Conservation (phyloP, 2,797 vertebrate genomes). For the Gallinago nigripennis region DNA sequence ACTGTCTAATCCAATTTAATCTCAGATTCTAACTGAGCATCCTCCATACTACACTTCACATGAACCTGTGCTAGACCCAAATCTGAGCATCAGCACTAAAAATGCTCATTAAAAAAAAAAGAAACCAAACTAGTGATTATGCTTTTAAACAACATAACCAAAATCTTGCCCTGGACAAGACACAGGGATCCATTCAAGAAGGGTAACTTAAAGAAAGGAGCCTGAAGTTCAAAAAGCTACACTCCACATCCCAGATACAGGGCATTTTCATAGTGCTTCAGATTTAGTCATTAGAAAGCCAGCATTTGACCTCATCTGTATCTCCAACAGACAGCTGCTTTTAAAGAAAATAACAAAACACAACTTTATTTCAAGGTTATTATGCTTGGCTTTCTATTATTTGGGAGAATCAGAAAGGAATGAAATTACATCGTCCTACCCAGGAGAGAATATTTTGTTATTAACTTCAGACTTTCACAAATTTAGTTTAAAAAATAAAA, state of each 20-base stretch:
- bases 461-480: neutral
- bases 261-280: too few species aligned
- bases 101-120: neutral
- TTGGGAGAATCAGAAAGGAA: neutral
- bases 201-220: neutral
- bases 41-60: neutral
- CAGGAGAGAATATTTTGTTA: neutral
- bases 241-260: neutral
- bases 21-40: neutral
- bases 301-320: fast-evolving
- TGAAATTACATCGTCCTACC: fast-evolving
- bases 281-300: fast-evolving
- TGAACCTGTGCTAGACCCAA: neutral
- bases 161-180: neutral
- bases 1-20: neutral
- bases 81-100: neutral
- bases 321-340: neutral
- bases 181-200: neutral
- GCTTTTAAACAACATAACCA: neutral
- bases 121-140: too few species aligned
- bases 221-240: neutral
- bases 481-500: neutral
- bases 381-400: neutral
- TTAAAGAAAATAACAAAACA: neutral
- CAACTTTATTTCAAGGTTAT: neutral